phyloP scores from a whole-genome alignment of 2,888 invertebrate species.

The Cephus sareptanus region DNA sequence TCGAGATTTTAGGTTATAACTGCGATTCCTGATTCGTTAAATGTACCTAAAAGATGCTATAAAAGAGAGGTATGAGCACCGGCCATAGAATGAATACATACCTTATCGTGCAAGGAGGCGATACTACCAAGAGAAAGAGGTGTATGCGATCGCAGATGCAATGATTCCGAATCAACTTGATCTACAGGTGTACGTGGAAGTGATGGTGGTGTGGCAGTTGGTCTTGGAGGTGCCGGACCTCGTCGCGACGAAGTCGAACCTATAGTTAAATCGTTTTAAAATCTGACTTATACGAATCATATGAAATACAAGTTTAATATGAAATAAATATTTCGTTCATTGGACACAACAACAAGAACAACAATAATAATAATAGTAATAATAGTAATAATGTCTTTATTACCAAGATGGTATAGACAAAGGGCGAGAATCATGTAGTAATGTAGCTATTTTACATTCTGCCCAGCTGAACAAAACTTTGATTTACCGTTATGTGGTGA shows the following conservation, averaged over 20 bases:
- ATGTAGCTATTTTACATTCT: too few species aligned
- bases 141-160: conserved; percentile 70
- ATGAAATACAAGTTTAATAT: background rate
- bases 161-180: conserved; percentile 62
- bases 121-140: conserved; percentile 82
- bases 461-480: background rate
- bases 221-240: conserved; percentile 71
- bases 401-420: too few species aligned
- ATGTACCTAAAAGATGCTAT: background rate
- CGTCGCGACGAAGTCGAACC: conserved; percentile 68
- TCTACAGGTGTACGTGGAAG: conserved; percentile 71
- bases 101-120: conserved; percentile 82
- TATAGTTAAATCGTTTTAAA: conserved; percentile 26
- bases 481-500: conserved; percentile 63
- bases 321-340: background rate
- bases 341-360: background rate
- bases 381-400: background rate
- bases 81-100: conserved; percentile 37
- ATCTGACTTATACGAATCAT: background rate
- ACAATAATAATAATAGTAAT: too few species aligned
- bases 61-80: background rate
- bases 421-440: too few species aligned
- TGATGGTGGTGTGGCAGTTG: conserved; percentile 72
- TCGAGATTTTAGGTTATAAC: background rate
- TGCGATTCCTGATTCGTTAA: too few species aligned